Percentiles rank a stretch among this genome's conserved stretches.
Evolutionary conservation across 2,888 invertebrate genomes (phyloP).

Genomic region (Blastobasis adustella): DNA sequence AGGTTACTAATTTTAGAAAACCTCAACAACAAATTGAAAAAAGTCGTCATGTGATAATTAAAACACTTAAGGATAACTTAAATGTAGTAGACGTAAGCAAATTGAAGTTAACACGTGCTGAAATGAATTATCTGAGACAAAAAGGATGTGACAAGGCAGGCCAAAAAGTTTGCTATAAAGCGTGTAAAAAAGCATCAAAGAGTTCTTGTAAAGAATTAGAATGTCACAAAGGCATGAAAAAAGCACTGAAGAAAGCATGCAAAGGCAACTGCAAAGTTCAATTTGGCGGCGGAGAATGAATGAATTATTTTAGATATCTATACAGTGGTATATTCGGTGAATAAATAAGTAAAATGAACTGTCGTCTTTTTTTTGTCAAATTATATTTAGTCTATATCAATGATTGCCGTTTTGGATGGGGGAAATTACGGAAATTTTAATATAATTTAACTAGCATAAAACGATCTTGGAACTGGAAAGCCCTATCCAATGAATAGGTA

Average conservation of each 20-base stretch:
- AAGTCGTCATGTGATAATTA: not conserved
- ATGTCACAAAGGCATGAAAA: conserved; percentile 28
- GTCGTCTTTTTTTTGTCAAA: too few species aligned
- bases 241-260: conserved; percentile 28
- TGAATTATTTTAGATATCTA: too few species aligned
- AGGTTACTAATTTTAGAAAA: too few species aligned
- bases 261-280: conserved; percentile 25
- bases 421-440: too few species aligned
- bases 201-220: conserved; percentile 20
- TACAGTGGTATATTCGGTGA: too few species aligned
- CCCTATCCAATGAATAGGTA: too few species aligned
- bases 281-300: conserved; percentile 12
- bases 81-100: not conserved
- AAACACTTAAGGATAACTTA: not conserved
- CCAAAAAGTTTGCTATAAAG: conserved; percentile 23
- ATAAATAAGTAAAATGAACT: too few species aligned
- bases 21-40: not conserved
- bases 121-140: conserved; percentile 11
- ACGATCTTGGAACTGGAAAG: too few species aligned
- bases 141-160: conserved; percentile 27
- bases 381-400: too few species aligned
- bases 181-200: conserved; percentile 23
- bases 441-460: too few species aligned
- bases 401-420: too few species aligned
- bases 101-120: not conserved